These are phyloP conservation scores for Callopanchax toddi DNA, from an alignment of 2,113 vertebrate genomes.

Conservation along the genomic window DNA sequence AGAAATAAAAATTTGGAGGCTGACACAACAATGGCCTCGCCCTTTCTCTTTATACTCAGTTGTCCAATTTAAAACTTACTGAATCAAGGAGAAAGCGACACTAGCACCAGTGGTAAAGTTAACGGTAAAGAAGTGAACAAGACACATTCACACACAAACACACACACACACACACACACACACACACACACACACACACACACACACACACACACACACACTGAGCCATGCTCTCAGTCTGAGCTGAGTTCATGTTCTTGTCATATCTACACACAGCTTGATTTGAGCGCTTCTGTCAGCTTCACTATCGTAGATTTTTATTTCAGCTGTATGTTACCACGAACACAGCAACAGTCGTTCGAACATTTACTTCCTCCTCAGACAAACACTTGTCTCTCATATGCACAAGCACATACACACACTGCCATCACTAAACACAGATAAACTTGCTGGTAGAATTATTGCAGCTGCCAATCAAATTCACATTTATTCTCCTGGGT, in stretches of 20 bases:
- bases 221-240: constrained; percentile 18
- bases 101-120: constrained; percentile 43
- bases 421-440: constrained; percentile 22
- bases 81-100: constrained; percentile 26
- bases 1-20: constrained; percentile 1
- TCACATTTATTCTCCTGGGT: constrained; percentile 37
- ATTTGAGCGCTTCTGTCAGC: constrained; percentile 55
- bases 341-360: constrained; percentile 34
- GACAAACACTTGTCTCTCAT: constrained; percentile 62
- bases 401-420: constrained; percentile 8
- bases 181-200: constrained; percentile 5
- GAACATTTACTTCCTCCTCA: constrained; percentile 45
- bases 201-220: constrained; percentile 4
- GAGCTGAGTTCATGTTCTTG: constrained; percentile 45
- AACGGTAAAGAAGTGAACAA: constrained; percentile 24
- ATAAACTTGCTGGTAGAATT: constrained; percentile 58
- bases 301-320: constrained; percentile 46
- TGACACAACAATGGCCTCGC: constrained; percentile 17
- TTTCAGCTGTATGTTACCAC: constrained; percentile 52
- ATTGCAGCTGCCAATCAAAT: constrained; percentile 71
- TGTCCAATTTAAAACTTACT: constrained; percentile 45
- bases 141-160: neutral
- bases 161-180: constrained; percentile 5
- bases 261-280: constrained; percentile 37
- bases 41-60: constrained; percentile 31